phyloP scores from a whole-genome alignment of 2,797 vertebrate species.

The Pseudotriccus pelzelni region DNA sequence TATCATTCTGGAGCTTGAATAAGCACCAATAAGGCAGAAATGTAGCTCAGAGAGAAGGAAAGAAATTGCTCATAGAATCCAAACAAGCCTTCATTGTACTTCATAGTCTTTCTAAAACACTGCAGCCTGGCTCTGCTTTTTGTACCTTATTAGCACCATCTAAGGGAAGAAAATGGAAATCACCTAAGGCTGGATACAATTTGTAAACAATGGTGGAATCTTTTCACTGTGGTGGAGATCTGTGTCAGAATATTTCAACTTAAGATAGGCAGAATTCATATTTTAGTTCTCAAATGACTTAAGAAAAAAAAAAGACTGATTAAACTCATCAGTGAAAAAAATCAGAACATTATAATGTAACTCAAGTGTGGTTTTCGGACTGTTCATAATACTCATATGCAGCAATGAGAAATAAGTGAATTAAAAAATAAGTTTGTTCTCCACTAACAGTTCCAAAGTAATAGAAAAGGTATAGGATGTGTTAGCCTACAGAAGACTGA shows the following conservation, averaged over 20 bases:
- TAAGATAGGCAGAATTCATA: neutral
- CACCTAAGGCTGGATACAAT: constrained; percentile 33
- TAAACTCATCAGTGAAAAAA: neutral
- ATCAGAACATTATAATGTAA: neutral
- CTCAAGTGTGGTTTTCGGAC: neutral
- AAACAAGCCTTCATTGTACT: constrained; percentile 32
- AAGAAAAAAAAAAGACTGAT: neutral
- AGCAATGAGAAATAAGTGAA: neutral
- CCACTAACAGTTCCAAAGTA: neutral
- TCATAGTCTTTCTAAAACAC: neutral
- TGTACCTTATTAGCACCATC: constrained; percentile 75
- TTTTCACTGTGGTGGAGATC: constrained; percentile 1
- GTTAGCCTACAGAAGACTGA: neutral
- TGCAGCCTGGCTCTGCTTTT: constrained; percentile 53
- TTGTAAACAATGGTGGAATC: constrained; percentile 33
- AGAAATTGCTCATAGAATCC: neutral
- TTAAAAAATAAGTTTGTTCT: neutral
- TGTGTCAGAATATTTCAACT: neutral
- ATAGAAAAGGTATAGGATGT: neutral
- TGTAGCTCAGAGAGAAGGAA: neutral
- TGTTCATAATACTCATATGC: neutral
- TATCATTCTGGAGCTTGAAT: constrained; percentile 22
- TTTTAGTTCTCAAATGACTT: neutral
- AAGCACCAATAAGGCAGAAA: constrained; percentile 19
- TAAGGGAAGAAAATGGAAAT: constrained; percentile 73